Evolutionary conservation across 2,113 vertebrate genomes (phyloP), one percentile per base, ranked within the genome.

Genomic region (Tenrec ecaudatus): DNA sequence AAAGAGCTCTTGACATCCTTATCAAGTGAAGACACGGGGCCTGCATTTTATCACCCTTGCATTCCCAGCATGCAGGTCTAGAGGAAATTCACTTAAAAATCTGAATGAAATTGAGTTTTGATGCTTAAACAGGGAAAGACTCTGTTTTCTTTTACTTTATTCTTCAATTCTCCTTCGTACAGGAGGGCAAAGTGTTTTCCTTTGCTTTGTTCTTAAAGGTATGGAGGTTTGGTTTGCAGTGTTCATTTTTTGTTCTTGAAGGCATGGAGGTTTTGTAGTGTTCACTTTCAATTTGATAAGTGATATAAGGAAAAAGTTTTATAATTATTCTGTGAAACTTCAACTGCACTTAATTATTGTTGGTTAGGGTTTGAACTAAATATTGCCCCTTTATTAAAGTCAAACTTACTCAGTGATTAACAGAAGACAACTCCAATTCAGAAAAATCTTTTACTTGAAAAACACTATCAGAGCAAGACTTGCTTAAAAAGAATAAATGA

Each of bases 121-220:
- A 88, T 62, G 27, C 40, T 88, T 29, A 62, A 38, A 77, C 1
- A 84, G 27, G 57, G 29, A 29, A 47, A 88, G 23, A 16, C 33
- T 53, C 29, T 53, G 31, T 86, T 43, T 88, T 81, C 33, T 43
- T 82, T 60, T 43, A 64, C 16, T n/a, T 20, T 27, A 6, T 53
- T 53, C 47, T 53, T 53, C 9, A 53, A 53, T 53, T 53, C 86
- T 78, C 60, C 86, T 58, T 82, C 86, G 82, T 77, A 15, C 20
- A 38, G 43, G 57, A 92, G 77, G 25, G 85, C 36, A 75, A 73
- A 86, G 36, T 81, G 29, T 87, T 83, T 75, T 66, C 90, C 25
- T 86, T 9, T 22, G 81, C n/a, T 57, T 89, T 90, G 57, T 83
- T 90, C 33, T 90, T 57, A 90, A 90, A 43, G 62, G 69, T 40